Evolutionary conservation across 2,888 invertebrate species (phyloP), one percentile per base, ranked within the genome.

Genomic region (Scrobipalpa atriplicella): DNA sequence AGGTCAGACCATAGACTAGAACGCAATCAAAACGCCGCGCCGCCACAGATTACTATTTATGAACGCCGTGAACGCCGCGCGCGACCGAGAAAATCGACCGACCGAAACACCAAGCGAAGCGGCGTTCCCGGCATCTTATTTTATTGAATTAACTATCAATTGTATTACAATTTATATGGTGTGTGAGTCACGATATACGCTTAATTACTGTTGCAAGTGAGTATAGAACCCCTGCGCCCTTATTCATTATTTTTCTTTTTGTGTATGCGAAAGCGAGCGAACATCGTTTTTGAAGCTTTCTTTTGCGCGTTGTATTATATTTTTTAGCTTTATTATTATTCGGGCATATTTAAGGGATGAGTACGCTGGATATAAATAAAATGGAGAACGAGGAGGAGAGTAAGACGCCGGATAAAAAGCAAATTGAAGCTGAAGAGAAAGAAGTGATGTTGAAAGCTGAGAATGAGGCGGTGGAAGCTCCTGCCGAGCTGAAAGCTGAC

Each of bases 351-450:
- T 68, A 69, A 83, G 80, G 69, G 72, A 86, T 87, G 86, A 89
- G 85, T 82, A 78, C 85, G 66, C 78, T 83, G 72, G 89, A 90
- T 69, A 84, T 90, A 79, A 90, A 83, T 77, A 89, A 90, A 76
- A 73, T 81, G 51, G 90, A 89, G 39, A 84, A 79, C 72, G 90
- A 89, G 52, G 87, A 86, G 60, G 89, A 89, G 47, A 87, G 78
- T 71, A 89, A 89, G 78, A 84, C 90, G n/a, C 77, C 95, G 66
- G 96, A 96, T 80, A 95, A 95, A 82, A 93, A 94, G 79, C 94
- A 94, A 79, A 95, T 95, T 69, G 95, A 95, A 80, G 93, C 94
- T 63, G 95, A 95, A 77, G 95, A 95, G 75, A 92, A 94, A 71
- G 95, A 95, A 82, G 89, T 89, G 11, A 92, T 92, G 92, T 71